Evolutionary conservation across 2,113 vertebrate genomes (phyloP).

Genomic region (Orthonyx spaldingii): DNA sequence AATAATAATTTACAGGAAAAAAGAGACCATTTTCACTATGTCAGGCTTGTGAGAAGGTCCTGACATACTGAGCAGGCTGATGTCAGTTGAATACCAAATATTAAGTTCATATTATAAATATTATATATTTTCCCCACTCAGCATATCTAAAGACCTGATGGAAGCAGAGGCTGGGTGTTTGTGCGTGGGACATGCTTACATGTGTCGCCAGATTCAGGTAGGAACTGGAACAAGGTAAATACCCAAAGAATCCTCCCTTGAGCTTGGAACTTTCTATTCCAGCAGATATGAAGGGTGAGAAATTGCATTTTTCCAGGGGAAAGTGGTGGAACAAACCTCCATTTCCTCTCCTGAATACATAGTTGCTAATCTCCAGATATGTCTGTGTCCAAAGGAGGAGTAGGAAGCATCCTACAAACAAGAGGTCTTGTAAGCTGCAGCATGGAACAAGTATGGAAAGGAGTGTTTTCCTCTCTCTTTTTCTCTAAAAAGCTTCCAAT

Average conservation of each 20-base stretch:
- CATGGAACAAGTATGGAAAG: not conserved
- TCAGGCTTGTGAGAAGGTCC: not conserved
- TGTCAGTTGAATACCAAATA: not conserved
- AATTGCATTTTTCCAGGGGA: not conserved
- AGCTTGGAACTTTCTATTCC: not conserved
- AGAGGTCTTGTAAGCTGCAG: not conserved
- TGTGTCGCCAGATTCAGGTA: not conserved
- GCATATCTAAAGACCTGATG: not conserved
- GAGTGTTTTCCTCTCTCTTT: not conserved
- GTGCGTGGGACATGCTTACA: not conserved
- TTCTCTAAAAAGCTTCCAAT: not conserved
- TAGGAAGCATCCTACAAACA: not conserved
- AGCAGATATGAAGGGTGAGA: not conserved
- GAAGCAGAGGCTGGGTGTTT: not conserved
- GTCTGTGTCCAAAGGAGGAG: not conserved
- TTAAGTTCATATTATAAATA: not conserved
- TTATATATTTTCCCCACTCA: not conserved
- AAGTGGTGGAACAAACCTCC: not conserved
- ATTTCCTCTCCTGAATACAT: not conserved
- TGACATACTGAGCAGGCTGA: not conserved
- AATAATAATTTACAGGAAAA: not conserved
- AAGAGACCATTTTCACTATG: not conserved
- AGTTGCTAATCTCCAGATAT: not conserved
- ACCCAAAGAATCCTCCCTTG: accelerated
- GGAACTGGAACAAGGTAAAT: not conserved